Evolutionary conservation across 2,888 invertebrate genomes (phyloP).

Genomic region (Scrobipalpa costella): DNA sequence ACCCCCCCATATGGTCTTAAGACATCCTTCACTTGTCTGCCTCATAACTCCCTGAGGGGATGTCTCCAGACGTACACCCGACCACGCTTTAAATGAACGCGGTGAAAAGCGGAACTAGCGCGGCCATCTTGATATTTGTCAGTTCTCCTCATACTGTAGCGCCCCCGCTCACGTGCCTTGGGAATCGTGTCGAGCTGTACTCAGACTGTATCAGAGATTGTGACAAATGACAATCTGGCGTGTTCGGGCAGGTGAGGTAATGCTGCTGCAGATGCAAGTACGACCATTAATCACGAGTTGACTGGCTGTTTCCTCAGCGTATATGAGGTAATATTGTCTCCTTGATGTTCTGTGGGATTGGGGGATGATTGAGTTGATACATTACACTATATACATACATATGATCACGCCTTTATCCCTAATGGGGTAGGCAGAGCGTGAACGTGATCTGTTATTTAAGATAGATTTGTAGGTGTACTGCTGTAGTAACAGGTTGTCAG

Average conservation of each 20-base stretch:
- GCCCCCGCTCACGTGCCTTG: too few relatives aligned
- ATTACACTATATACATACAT: not conserved
- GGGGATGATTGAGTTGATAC: not conserved
- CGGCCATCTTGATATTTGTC: too few relatives aligned
- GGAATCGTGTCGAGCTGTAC: not conserved
- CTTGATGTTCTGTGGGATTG: not conserved
- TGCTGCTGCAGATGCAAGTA: constrained; percentile 1
- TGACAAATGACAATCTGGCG: constrained; percentile 24
- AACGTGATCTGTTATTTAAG: too few relatives aligned
- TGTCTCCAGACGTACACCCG: not conserved
- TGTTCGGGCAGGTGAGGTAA: constrained; percentile 12
- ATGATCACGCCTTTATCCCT: too few relatives aligned
- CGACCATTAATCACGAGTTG: constrained; percentile 1
- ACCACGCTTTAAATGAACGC: too few relatives aligned
- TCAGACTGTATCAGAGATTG: constrained; percentile 12
- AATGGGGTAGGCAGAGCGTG: too few relatives aligned
- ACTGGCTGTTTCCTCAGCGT: not conserved
- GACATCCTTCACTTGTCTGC: constrained; percentile 6
- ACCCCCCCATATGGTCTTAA: not conserved
- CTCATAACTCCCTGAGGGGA: constrained; percentile 6
- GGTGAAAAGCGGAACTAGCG: too few relatives aligned
- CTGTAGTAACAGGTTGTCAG: too few relatives aligned
- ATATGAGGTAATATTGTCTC: not conserved
- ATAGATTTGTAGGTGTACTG: too few relatives aligned
- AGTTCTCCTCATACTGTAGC: too few relatives aligned